These are phyloP conservation scores for Zootoca vivipara DNA, from an alignment of 2,113 vertebrate genomes.

Conservation along the genomic window DNA sequence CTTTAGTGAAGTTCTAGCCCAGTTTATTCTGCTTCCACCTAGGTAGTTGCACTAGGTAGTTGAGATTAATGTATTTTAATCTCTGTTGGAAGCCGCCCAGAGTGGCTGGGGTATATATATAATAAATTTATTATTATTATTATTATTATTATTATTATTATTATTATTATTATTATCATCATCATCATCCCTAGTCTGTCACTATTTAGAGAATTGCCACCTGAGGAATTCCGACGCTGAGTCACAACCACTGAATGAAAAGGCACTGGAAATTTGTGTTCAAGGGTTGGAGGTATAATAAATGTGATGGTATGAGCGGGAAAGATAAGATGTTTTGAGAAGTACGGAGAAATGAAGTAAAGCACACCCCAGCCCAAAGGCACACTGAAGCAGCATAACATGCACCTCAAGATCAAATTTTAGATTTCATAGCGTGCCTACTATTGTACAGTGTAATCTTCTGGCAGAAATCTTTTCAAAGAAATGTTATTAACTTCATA, in stretches of 20 bases:
- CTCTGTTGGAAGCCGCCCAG: too few relatives aligned
- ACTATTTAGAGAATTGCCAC: not conserved
- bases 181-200: not conserved
- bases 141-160: too few relatives aligned
- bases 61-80: too few relatives aligned
- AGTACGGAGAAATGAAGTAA: slow-evolving; percentile 2
- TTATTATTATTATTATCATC: too few relatives aligned
- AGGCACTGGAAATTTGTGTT: not conserved
- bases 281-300: not conserved
- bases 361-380: not conserved
- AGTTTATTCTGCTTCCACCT: not conserved
- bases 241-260: not conserved
- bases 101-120: too few relatives aligned
- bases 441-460: not conserved
- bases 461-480: slow-evolving; percentile 5
- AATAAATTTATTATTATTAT: too few relatives aligned
- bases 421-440: not conserved
- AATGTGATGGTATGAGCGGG: not conserved
- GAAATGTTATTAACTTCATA: not conserved
- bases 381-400: not conserved
- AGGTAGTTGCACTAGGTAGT: not conserved
- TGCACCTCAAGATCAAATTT: not conserved
- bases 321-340: not conserved
- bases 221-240: not conserved
- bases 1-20: not conserved